phyloP scores from a whole-genome alignment of 2,113 vertebrate species.

The Corythaixoides concolor region DNA sequence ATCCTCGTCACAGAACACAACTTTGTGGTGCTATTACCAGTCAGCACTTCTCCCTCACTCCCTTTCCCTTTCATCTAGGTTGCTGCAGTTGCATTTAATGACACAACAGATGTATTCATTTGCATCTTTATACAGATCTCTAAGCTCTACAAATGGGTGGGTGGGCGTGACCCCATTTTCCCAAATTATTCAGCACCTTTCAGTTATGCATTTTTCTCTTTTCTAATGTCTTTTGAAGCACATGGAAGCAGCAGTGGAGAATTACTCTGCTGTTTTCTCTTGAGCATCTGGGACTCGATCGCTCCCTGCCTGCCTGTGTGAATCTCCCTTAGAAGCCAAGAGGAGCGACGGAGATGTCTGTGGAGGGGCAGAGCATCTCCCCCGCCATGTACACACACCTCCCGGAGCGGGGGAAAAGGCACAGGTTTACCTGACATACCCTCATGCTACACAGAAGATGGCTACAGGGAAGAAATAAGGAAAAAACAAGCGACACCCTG shows the following conservation, averaged over 20 bases:
- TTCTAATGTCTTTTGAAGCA: slow-evolving; percentile 11
- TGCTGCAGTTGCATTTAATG: slow-evolving; percentile 64
- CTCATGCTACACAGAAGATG: not conserved
- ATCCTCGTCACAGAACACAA: slow-evolving; percentile 41
- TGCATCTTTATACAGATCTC: slow-evolving; percentile 64
- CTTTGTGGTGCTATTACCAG: slow-evolving; percentile 36
- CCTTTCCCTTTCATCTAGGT: slow-evolving; percentile 61
- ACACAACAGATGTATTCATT: slow-evolving; percentile 71
- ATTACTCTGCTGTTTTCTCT: not conserved
- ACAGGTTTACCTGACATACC: not conserved
- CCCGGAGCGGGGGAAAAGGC: not conserved
- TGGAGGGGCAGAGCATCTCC: not conserved
- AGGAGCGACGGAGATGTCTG: not conserved
- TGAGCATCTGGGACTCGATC: not conserved
- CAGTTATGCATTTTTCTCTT: slow-evolving; percentile 37
- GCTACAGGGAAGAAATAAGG: not conserved
- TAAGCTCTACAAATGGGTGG: slow-evolving; percentile 62
- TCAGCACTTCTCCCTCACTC: slow-evolving; percentile 51
- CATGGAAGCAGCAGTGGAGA: not conserved
- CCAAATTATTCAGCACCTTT: slow-evolving; percentile 67
- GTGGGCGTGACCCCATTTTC: slow-evolving; percentile 58
- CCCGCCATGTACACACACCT: not conserved
- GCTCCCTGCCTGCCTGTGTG: not conserved
- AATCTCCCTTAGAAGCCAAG: not conserved
- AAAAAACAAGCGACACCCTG: not conserved